phyloP scores from a whole-genome alignment of 2,888 invertebrate species.

The Pardosa pseudoannulata region DNA sequence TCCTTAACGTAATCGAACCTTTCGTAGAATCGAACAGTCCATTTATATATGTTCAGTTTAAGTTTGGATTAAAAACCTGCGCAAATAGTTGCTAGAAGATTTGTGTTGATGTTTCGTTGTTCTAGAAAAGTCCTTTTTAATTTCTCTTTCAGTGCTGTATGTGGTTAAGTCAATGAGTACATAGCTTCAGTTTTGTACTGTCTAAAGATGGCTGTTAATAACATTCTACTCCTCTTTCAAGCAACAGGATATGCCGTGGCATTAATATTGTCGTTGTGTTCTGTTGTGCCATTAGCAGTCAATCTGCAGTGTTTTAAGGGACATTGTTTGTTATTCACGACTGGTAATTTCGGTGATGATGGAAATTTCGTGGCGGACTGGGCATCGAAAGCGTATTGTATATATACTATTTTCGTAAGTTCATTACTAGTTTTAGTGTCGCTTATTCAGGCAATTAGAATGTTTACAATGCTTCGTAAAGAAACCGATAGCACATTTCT shows the following conservation, averaged over 20 bases:
- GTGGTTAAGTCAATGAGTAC: too few species aligned
- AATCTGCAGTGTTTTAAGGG: slow-evolving; percentile 91
- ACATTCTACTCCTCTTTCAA: slow-evolving; percentile 85
- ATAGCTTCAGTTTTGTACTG: too few species aligned
- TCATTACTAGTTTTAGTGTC: slow-evolving; percentile 86
- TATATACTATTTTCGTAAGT: slow-evolving; percentile 90
- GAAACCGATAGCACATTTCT: slow-evolving; percentile 92
- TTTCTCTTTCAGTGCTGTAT: too few species aligned
- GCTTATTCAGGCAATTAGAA: slow-evolving; percentile 85
- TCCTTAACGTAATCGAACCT: too few species aligned
- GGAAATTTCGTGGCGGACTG: slow-evolving; percentile 89
- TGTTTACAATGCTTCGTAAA: slow-evolving; percentile 81
- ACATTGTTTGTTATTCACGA: slow-evolving; percentile 92
- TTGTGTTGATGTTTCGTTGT: too few species aligned
- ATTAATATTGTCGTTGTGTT: slow-evolving; percentile 89
- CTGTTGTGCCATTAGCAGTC: slow-evolving; percentile 90
- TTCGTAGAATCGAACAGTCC: too few species aligned
- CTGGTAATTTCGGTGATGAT: slow-evolving; percentile 89
- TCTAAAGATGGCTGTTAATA: slow-evolving; percentile 54
- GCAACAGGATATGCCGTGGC: slow-evolving; percentile 91
- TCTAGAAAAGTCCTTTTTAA: too few species aligned
- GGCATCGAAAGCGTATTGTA: slow-evolving; percentile 91
- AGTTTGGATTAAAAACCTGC: too few species aligned
- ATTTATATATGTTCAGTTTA: too few species aligned
- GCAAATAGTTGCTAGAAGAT: too few species aligned